Evolutionary conservation across 2,797 vertebrate genomes (phyloP), one percentile per base, ranked within the genome.

Genomic region (Amblyraja radiata): DNA sequence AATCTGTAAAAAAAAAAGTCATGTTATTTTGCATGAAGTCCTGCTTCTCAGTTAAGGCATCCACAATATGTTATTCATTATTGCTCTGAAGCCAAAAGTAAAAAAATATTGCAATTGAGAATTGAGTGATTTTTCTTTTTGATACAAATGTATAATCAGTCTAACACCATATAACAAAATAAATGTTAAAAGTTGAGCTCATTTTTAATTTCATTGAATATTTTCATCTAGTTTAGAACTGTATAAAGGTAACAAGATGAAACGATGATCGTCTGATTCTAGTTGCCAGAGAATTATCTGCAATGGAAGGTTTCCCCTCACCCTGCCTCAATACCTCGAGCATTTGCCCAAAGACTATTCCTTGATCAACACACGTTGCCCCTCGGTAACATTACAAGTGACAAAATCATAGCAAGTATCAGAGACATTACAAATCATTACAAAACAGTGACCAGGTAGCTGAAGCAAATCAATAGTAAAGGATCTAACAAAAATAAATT

Each of bases 1-100:
- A 28, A 94, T 95, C 98, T 98, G 97, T 96, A 96, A 97, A 96
- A 94, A 96, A 96, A 97, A 16, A 76, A 5, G 76, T 4, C 8
- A 2, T 90, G n/a, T 58, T 11, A 88, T 18, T 18, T 68, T 32
- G 25, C 65, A 74, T 21, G 71, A 21, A 3, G 21, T 6, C 23
- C 6, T 74, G 9, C 25, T 84, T 58, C 28, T 86, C 63, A 58
- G 28, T 63, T 65, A 7, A 63, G 83, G 28, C 25, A 25, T 23
- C 5, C 16, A 0, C 28, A 86, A 63, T 14, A 21, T 63, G 32
- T 1, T 88, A 68, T 65, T 21, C n/a, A 36, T 36, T 36, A 18
- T 32, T 68, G 21, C 28, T 63, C 83, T 86, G 58, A 25, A 86
- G 83, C 61, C n/a, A 16, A 63, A 39, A 32, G 13, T 16, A 1